These are phyloP conservation scores for Dynastes grantii DNA, from an alignment of 2,888 invertebrate species.

Conservation along the genomic window DNA sequence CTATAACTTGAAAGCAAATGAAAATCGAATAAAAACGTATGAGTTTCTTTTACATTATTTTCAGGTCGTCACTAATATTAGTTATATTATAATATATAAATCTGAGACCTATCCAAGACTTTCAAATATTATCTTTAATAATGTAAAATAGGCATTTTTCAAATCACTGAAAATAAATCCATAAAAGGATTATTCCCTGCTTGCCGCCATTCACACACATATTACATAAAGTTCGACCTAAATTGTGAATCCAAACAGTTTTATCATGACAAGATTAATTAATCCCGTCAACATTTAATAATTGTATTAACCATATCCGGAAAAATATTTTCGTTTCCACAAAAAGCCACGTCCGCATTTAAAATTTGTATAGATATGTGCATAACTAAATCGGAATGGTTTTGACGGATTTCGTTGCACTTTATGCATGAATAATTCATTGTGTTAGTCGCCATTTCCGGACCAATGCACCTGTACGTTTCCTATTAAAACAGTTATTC, in stretches of 20 bases:
- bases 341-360: not conserved
- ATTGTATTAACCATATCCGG: not conserved
- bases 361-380: conserved; percentile 11
- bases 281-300: not conserved
- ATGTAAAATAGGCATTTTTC: too few species aligned
- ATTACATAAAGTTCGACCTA: too few species aligned
- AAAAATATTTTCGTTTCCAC: not conserved
- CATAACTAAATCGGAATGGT: conserved; percentile 2
- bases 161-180: too few species aligned
- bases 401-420: conserved; percentile 31
- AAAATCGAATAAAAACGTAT: too few species aligned
- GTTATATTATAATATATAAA: too few species aligned
- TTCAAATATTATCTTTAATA: too few species aligned
- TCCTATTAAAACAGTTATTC: not conserved
- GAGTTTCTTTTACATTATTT: too few species aligned
- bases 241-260: not conserved
- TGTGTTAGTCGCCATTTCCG: not conserved
- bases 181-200: not conserved
- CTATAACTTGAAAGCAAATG: too few species aligned
- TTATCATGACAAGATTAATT: not conserved
- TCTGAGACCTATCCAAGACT: too few species aligned
- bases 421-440: conserved; percentile 27
- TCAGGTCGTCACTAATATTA: too few species aligned
- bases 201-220: too few species aligned
- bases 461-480: not conserved